Percentiles rank a stretch among this genome's conserved stretches.
Evolutionary conservation across 2,888 invertebrate species (phyloP).

Genomic region (Mesorhabditis sp.): DNA sequence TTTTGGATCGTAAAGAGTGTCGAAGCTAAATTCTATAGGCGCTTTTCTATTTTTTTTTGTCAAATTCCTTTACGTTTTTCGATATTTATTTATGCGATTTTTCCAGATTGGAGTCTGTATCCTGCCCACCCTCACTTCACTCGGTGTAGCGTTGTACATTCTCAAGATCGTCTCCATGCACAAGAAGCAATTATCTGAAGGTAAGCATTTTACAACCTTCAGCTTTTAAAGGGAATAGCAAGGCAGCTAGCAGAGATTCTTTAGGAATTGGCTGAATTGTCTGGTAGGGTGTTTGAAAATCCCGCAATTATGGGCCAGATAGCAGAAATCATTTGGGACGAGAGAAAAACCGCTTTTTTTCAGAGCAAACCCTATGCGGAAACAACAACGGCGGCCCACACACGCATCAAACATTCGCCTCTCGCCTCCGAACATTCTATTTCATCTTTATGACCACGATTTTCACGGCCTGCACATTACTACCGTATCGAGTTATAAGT

Average conservation of each 20-base stretch:
- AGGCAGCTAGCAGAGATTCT: no score
- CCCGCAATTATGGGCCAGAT: no score
- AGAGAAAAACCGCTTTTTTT: no score
- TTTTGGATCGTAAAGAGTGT: background rate
- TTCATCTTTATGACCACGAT: slow-evolving; percentile 57
- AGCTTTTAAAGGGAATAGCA: no score
- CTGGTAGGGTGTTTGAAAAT: no score
- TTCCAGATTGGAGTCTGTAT: slow-evolving; percentile 31
- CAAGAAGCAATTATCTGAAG: slow-evolving; percentile 38
- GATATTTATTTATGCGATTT: no score
- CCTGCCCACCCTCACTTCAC: slow-evolving; percentile 51
- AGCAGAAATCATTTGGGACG: no score
- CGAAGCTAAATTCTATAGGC: background rate
- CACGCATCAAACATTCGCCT: slow-evolving; percentile 25
- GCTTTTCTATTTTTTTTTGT: background rate
- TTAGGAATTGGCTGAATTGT: no score
- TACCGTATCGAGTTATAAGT: slow-evolving; percentile 43
- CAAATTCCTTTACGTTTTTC: no score
- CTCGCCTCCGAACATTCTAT: slow-evolving; percentile 53
- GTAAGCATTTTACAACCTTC: slow-evolving; percentile 7
- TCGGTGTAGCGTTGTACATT: slow-evolving; percentile 52
- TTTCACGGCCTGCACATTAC: slow-evolving; percentile 48
- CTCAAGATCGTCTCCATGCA: slow-evolving; percentile 50
- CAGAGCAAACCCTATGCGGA: slow-evolving; percentile 14
- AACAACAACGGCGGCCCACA: background rate